Evolutionary conservation across 2,888 invertebrate species (phyloP).

Genomic region (Palloptera scutellata): DNA sequence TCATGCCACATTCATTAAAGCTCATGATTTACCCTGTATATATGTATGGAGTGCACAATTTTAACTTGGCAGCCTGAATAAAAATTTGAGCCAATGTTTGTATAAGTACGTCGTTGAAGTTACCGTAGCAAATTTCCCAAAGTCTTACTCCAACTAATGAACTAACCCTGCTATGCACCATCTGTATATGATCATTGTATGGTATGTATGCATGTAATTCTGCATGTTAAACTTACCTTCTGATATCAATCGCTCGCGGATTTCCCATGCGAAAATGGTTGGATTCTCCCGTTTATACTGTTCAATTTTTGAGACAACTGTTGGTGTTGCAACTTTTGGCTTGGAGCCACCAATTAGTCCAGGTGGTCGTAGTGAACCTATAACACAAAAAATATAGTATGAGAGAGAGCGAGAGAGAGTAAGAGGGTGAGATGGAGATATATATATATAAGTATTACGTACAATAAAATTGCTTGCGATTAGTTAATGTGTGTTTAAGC

Average conservation of each 20-base stretch:
- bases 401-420: slow-evolving; percentile 28
- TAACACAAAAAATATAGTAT: slow-evolving; percentile 52
- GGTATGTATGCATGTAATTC: neutral
- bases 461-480: neutral
- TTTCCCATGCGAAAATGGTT: slow-evolving; percentile 99
- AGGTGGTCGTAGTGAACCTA: slow-evolving; percentile 88
- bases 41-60: too few relatives aligned
- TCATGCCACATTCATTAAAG: too few relatives aligned
- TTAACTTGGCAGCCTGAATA: too few relatives aligned
- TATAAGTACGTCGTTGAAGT: too few relatives aligned
- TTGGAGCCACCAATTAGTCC: slow-evolving; percentile 95
- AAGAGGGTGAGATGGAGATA: neutral
- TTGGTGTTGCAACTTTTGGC: slow-evolving; percentile 97
- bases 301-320: slow-evolving; percentile 96
- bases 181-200: slow-evolving; percentile 4
- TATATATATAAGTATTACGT: neutral
- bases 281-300: slow-evolving; percentile 98
- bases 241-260: slow-evolving; percentile 92
- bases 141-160: too few relatives aligned
- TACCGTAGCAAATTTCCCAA: too few relatives aligned
- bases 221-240: slow-evolving; percentile 76
- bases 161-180: neutral
- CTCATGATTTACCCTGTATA: too few relatives aligned
- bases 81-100: too few relatives aligned
- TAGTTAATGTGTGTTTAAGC: neutral